Percentiles rank a stretch among this genome's conserved stretches.
phyloP scores from a whole-genome alignment of 2,888 invertebrate species.

The Cenopis cana region DNA sequence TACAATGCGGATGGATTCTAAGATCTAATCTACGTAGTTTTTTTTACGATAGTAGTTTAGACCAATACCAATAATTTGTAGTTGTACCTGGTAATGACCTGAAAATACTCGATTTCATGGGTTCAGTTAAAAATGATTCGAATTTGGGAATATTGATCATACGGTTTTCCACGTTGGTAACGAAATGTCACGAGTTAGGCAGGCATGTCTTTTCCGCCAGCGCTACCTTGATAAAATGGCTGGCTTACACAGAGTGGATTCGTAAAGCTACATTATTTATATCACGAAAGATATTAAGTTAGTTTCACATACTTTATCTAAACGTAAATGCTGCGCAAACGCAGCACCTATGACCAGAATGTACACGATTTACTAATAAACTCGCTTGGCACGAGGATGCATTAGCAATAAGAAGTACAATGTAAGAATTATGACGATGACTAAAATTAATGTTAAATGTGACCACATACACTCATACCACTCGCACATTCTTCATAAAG shows the following conservation, averaged over 20 bases:
- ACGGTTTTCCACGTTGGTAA: background rate
- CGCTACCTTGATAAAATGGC: conserved; percentile 37
- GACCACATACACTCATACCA: conserved; percentile 76
- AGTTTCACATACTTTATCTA: conserved; percentile 64
- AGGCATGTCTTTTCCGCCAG: conserved; percentile 24
- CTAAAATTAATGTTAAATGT: conserved; percentile 73
- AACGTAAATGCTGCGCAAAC: conserved; percentile 60
- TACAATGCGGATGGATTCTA: conserved; percentile 13
- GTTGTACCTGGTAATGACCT: background rate
- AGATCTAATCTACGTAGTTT: no score
- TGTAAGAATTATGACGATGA: conserved; percentile 68
- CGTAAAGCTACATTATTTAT: conserved; percentile 58
- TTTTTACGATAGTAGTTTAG: background rate
- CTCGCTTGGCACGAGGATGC: conserved; percentile 67
- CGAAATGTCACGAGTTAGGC: conserved; percentile 15
- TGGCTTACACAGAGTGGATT: conserved; percentile 55
- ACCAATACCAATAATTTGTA: background rate
- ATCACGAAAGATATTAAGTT: conserved; percentile 61
- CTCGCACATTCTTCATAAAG: conserved; percentile 72
- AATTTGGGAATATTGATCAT: conserved; percentile 11
- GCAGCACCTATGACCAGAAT: conserved; percentile 81
- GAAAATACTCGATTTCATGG: conserved; percentile 1
- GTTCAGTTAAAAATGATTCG: background rate
- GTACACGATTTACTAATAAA: conserved; percentile 76
- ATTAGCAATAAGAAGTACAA: conserved; percentile 62